phyloP scores from a whole-genome alignment of 2,888 invertebrate genomes.

The Caenorhabditis macrosperma region DNA sequence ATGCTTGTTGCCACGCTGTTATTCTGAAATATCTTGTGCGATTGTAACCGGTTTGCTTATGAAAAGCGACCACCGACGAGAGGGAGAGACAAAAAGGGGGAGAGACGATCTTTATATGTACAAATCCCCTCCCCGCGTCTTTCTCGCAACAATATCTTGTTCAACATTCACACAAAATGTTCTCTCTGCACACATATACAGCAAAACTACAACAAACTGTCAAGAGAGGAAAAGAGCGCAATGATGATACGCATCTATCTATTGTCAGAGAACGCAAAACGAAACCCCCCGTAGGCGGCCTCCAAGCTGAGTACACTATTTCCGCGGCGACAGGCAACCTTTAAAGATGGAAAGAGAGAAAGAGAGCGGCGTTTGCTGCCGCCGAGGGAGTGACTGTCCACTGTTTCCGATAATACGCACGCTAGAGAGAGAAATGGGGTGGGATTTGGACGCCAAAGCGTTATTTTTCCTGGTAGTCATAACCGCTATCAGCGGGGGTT shows the following conservation, averaged over 20 bases:
- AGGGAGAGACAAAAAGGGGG: neutral
- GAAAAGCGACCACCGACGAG: neutral
- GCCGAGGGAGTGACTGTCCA: conserved; percentile 26
- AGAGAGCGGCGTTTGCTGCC: conserved; percentile 14
- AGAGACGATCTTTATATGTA: neutral
- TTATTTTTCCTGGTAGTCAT: conserved; percentile 26
- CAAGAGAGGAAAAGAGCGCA: neutral
- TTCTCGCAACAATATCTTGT: neutral
- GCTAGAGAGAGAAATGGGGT: neutral
- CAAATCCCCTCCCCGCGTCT: neutral
- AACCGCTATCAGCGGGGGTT: conserved; percentile 39
- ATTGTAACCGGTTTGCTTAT: neutral
- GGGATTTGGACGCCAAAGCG: conserved; percentile 12
- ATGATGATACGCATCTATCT: conserved; percentile 40
- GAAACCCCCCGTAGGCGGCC: neutral
- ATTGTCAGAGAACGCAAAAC: conserved; percentile 9
- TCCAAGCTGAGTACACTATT: conserved; percentile 28
- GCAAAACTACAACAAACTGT: neutral
- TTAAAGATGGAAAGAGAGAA: conserved; percentile 51
- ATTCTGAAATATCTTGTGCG: conserved; percentile 38
- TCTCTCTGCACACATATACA: conserved; percentile 5
- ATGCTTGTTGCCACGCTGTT: conserved; percentile 57
- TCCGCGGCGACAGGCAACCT: conserved; percentile 28
- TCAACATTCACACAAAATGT: neutral
- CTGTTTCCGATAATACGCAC: conserved; percentile 26